phyloP scores from a whole-genome alignment of 1,140 invertebrate species.

The Pristionchus pacificus region DNA sequence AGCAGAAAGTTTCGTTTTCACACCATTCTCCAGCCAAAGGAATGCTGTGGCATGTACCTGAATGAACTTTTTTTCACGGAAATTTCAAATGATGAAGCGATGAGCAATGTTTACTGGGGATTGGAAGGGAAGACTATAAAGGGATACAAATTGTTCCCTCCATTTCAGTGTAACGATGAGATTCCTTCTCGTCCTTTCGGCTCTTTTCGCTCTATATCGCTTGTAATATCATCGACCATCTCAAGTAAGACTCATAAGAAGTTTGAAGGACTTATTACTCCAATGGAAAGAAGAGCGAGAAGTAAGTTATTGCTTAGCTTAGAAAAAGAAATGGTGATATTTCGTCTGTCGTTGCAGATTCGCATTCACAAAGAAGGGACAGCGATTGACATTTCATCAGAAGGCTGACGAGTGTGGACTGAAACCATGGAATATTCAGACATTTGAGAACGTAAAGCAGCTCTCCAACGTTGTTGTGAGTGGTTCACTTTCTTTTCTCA shows the following conservation, averaged over 20 bases:
- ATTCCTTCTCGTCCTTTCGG: conserved; percentile 22
- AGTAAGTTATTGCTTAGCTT: conserved; percentile 17
- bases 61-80: not conserved
- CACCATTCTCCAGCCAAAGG: no score
- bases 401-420: conserved; percentile 47
- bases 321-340: not conserved
- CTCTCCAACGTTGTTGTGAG: not conserved
- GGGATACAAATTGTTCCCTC: not conserved
- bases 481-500: conserved; percentile 12
- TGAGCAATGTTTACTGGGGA: no score
- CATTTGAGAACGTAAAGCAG: conserved; percentile 27
- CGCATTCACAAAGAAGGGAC: conserved; percentile 41
- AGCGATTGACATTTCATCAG: conserved; percentile 52
- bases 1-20: no score
- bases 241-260: conserved; percentile 48
- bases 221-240: conserved; percentile 53
- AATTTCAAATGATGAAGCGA: no score
- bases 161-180: not conserved
- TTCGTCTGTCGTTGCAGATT: conserved; percentile 38
- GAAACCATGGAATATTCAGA: conserved; percentile 26
- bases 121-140: no score
- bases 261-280: conserved; percentile 47
- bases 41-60: not conserved
- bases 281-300: conserved; percentile 53
- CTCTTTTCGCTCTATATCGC: conserved; percentile 26